A percentile compares a stretch with the other conserved stretches of the same genome.
These are phyloP conservation scores for Conus betulinus DNA, from an alignment of 1,140 invertebrate species.

Conservation along the genomic window DNA sequence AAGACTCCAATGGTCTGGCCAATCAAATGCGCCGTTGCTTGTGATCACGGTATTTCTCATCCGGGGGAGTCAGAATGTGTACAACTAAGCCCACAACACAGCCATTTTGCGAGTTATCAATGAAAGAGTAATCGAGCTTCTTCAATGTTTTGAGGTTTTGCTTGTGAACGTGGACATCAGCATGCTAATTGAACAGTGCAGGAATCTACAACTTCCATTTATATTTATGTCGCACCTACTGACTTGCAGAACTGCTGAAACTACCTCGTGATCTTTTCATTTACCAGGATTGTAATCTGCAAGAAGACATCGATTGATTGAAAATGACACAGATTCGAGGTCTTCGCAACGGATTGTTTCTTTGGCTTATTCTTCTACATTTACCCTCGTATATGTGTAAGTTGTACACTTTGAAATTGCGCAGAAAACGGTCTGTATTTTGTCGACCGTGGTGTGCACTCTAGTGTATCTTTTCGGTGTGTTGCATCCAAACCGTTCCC, in stretches of 20 bases:
- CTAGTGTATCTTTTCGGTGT: no score
- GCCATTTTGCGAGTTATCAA: slow-evolving; percentile 42
- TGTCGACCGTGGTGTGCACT: no score
- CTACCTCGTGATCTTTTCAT: slow-evolving; percentile 1
- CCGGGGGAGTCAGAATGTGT: slow-evolving; percentile 42
- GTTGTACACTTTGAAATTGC: not conserved
- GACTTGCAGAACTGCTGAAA: not conserved
- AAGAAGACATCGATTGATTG: slow-evolving; percentile 3
- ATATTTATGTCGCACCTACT: not conserved
- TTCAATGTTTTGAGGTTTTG: slow-evolving; percentile 15
- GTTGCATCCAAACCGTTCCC: no score
- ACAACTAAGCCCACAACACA: slow-evolving; percentile 27
- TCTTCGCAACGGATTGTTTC: slow-evolving; percentile 1
- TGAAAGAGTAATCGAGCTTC: slow-evolving; percentile 2
- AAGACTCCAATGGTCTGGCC: not conserved
- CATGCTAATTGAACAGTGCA: slow-evolving; percentile 11
- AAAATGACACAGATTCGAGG: slow-evolving; percentile 4
- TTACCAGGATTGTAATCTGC: not conserved
- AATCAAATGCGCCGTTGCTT: slow-evolving; percentile 26
- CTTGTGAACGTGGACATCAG: not conserved
- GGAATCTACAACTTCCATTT: not conserved
- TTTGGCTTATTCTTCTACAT: slow-evolving; percentile 1
- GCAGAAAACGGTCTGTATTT: no score
- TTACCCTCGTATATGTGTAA: not conserved
- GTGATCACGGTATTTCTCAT: slow-evolving; percentile 13